phyloP scores from a whole-genome alignment of 35 echinoderm and acorn worm genomes.

The Apostichopus japonicus region DNA sequence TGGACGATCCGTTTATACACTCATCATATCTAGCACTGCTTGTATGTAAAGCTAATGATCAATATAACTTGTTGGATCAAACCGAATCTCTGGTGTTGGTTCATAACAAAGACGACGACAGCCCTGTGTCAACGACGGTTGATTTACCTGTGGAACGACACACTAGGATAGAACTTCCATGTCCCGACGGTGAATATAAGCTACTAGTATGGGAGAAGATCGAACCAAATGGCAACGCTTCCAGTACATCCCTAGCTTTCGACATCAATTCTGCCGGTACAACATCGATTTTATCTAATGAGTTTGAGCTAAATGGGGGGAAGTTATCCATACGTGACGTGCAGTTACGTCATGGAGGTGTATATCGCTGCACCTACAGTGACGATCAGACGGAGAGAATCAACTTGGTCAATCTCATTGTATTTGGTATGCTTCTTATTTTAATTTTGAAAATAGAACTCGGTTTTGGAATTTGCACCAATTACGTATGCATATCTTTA shows the following conservation, averaged over 20 bases:
- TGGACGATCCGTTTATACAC: background rate
- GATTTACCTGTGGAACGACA: background rate
- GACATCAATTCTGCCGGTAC: background rate
- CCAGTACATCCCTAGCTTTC: background rate
- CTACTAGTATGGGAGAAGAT: background rate
- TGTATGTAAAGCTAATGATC: constrained; percentile 1
- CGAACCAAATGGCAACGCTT: background rate
- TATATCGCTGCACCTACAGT: constrained; percentile 1
- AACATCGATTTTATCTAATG: background rate
- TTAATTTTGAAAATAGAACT: too few relatives aligned
- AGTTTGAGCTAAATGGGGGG: background rate
- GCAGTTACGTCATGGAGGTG: background rate
- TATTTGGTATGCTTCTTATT: background rate
- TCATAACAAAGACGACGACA: background rate
- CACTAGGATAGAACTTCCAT: background rate
- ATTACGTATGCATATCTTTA: background rate
- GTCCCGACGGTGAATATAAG: background rate
- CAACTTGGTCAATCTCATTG: background rate
- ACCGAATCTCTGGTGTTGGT: background rate
- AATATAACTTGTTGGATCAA: background rate
- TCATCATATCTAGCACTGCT: background rate
- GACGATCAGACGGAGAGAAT: background rate
- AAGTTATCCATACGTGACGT: background rate
- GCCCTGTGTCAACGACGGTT: background rate
- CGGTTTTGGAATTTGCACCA: too few relatives aligned